phyloP scores from a whole-genome alignment of 1,140 invertebrate species.

The Dryas iulia region DNA sequence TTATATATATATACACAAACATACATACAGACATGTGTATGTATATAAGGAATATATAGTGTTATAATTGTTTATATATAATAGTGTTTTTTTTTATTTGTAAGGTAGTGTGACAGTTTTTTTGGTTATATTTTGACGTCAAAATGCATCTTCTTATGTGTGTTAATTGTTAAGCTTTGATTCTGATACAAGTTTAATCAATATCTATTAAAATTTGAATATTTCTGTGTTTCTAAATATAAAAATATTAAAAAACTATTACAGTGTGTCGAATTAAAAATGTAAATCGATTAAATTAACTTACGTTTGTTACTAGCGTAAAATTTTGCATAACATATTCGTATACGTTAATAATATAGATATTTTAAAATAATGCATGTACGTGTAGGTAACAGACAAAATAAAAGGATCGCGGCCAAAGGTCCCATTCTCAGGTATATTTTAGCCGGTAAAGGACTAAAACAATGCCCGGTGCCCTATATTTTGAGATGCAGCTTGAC shows the following conservation, averaged over 20 bases:
- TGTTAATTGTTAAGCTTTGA: no score
- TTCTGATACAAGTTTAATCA: no score
- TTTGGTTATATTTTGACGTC: not conserved
- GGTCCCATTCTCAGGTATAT: constrained; percentile 7
- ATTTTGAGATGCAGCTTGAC: not conserved
- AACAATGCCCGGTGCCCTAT: not conserved
- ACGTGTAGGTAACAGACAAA: constrained; percentile 7
- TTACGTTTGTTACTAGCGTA: not conserved
- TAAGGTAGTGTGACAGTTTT: not conserved
- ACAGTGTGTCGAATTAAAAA: not conserved
- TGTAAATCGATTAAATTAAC: not conserved
- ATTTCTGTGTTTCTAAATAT: not conserved
- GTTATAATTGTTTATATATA: not conserved
- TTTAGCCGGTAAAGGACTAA: not conserved
- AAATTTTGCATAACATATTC: not conserved
- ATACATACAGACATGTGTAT: no score
- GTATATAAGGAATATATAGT: not conserved
- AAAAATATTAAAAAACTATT: not conserved
- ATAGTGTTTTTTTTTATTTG: not conserved
- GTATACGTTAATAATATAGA: not conserved
- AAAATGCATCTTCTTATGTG: not conserved
- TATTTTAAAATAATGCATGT: not conserved
- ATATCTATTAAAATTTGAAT: no score
- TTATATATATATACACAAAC: not conserved
- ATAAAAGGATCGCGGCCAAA: constrained; percentile 5